Evolutionary conservation across 2,113 vertebrate species (phyloP).

Genomic region (Gambusia affinis): DNA sequence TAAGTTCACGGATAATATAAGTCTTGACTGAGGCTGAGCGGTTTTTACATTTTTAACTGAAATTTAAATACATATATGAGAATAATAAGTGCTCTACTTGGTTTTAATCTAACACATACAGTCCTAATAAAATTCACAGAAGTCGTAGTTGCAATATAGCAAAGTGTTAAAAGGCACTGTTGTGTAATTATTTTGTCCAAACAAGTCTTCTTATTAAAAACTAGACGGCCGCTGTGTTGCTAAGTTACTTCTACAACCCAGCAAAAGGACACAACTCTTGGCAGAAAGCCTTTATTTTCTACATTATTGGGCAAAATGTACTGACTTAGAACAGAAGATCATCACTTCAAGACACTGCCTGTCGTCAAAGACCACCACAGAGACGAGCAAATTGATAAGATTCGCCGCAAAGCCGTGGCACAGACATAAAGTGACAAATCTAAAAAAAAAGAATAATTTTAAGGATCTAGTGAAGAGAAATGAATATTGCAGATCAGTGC

Average conservation of each 20-base stretch:
- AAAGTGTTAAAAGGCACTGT: not conserved
- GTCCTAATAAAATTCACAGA: not conserved
- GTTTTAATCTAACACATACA: not conserved
- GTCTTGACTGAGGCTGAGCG: no score
- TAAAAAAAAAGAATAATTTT: not conserved
- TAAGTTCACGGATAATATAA: no score
- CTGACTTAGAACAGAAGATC: not conserved
- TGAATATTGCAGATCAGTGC: not conserved
- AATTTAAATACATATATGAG: not conserved
- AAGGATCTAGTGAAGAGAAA: not conserved
- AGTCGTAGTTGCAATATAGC: not conserved
- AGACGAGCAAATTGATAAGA: not conserved
- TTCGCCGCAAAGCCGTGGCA: not conserved
- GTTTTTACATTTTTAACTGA: not conserved
- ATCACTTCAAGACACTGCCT: not conserved
- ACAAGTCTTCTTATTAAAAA: constrained; percentile 9
- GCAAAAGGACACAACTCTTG: not conserved
- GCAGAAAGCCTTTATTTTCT: not conserved
- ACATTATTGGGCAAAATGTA: not conserved
- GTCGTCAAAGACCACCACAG: not conserved
- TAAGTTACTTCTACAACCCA: constrained; percentile 1
- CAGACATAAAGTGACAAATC: not conserved
- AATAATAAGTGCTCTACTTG: not conserved
- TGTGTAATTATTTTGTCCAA: not conserved
- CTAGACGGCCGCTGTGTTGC: not conserved